A percentile compares a stretch with the other conserved stretches of the same genome.
Conservation (phyloP, 2,113 vertebrate species). For the Oceanodroma tethys region DNA sequence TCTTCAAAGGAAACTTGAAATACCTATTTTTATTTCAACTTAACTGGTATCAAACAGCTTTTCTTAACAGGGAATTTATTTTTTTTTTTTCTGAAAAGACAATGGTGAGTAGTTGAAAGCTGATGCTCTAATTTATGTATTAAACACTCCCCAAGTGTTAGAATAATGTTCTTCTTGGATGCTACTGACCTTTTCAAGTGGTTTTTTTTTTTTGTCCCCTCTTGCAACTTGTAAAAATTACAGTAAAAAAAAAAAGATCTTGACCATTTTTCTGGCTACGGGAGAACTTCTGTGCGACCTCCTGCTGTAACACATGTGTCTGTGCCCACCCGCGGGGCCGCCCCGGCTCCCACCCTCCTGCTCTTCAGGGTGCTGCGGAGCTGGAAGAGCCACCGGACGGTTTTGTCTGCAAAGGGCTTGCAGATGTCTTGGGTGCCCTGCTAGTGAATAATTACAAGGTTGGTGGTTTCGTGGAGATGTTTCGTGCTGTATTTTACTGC, state of each 20-base stretch:
- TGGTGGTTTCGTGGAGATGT: neutral
- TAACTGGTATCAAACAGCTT: neutral
- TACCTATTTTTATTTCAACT: neutral
- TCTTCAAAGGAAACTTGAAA: neutral
- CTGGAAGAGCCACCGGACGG: fast-evolving
- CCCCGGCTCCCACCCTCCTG: neutral
- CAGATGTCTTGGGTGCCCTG: neutral
- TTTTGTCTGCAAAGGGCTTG: neutral
- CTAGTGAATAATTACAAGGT: neutral
- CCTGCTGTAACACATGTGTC: fast-evolving
- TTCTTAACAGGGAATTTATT: neutral
- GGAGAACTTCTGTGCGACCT: no score
- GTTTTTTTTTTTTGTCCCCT: neutral
- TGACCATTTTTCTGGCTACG: neutral
- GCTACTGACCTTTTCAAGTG: neutral
- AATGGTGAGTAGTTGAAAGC: neutral
- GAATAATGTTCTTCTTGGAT: neutral
- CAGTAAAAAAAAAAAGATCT: neutral
- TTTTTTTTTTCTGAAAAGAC: neutral
- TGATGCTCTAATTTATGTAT: neutral
- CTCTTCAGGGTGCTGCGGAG: neutral
- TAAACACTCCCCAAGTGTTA: neutral
- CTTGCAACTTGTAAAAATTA: neutral
- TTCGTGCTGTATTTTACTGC: neutral
- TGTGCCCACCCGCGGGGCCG: neutral